Conservation (phyloP, 2,113 vertebrate genomes). For the Sylvia atricapilla region DNA sequence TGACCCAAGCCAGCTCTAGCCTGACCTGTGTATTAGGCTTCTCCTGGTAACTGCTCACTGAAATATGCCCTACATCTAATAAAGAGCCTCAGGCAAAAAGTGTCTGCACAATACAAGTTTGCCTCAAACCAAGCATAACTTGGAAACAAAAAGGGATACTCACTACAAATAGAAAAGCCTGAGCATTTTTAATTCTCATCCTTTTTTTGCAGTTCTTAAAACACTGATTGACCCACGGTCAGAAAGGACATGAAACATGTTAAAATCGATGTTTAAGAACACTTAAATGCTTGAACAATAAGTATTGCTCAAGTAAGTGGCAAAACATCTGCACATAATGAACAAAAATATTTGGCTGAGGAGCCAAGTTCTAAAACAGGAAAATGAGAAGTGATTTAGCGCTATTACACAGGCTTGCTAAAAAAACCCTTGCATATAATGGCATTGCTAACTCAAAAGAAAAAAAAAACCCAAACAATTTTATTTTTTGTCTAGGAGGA, state of each 20-base stretch:
- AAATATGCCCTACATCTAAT: neutral
- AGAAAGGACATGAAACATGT: neutral
- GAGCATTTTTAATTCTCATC: neutral
- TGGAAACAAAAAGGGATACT: neutral
- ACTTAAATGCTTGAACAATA: neutral
- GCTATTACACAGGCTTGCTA: neutral
- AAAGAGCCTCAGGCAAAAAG: neutral
- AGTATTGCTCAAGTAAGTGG: neutral
- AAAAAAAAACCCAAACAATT: neutral
- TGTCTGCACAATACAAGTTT: neutral
- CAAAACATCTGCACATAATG: constrained; percentile 14
- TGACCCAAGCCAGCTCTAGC: neutral
- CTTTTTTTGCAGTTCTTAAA: neutral
- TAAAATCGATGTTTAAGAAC: neutral
- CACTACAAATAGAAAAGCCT: neutral
- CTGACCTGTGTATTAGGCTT: neutral
- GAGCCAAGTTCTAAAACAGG: constrained; percentile 10
- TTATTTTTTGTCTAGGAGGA: neutral
- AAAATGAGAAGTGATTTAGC: constrained; percentile 10
- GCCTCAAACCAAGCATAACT: neutral
- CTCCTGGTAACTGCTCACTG: neutral
- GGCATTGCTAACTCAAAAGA: neutral
- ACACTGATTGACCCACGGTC: neutral
- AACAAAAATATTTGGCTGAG: constrained; percentile 13
- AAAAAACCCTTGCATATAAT: neutral